Percentiles rank a stretch among this genome's conserved stretches.
phyloP scores from a whole-genome alignment of 35 echinoderm and acorn worm species.

The Lytechinus pictus region DNA sequence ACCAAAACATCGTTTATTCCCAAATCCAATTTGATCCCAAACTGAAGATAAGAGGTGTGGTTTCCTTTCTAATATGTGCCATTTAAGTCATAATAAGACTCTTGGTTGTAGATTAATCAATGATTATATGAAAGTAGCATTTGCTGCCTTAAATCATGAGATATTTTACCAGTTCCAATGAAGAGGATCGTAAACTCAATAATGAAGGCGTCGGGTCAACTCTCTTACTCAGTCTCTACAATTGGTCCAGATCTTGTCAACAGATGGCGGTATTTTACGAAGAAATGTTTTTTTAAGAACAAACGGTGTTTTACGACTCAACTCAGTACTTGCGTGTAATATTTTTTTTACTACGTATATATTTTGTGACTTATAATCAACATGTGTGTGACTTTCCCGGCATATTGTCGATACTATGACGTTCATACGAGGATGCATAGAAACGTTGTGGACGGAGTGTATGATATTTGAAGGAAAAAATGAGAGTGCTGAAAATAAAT shows the following conservation, averaged over 20 bases:
- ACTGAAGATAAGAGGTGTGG: background rate
- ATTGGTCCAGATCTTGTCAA: background rate
- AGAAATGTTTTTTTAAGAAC: background rate
- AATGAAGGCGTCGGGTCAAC: background rate
- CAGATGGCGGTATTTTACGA: background rate
- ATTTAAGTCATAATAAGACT: background rate
- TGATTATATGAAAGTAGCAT: background rate
- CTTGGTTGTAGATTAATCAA: background rate
- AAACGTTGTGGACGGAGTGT: background rate
- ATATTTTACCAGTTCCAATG: background rate
- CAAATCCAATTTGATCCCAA: background rate
- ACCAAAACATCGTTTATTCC: background rate
- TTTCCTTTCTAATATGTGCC: background rate
- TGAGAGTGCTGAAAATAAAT: background rate
- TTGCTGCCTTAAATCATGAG: background rate
- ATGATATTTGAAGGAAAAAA: background rate
- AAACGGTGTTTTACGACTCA: background rate
- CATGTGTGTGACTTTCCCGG: conserved; percentile 16
- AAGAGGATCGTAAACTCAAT: background rate
- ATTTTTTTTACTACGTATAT: conserved; percentile 7
- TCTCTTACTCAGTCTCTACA: background rate
- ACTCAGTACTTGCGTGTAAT: conserved; percentile 9
- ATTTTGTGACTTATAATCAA: conserved; percentile 20
- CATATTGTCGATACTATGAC: background rate
- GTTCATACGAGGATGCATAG: background rate